Base-by-base conservation (phyloP, 92 coral and sea anemone genomes). In the Palythoa caribaeorum region DNA sequence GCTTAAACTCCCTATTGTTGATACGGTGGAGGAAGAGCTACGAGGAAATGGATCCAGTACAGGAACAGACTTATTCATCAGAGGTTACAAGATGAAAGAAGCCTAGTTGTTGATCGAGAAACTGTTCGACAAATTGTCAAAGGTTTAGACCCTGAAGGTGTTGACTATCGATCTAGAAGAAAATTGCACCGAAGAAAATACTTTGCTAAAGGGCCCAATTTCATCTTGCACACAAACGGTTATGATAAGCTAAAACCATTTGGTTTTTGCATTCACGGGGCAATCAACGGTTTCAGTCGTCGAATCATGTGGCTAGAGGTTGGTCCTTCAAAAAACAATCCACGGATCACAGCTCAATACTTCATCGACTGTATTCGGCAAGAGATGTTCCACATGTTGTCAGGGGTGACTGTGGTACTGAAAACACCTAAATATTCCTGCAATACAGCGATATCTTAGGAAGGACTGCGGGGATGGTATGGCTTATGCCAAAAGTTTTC, bases 1-100 rank as follows among this genome's bases (percentile, higher is more conserved):
- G n/a, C n/a, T n/a, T n/a, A n/a, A n/a, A n/a, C n/a, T n/a, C n/a
- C n/a, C n/a, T n/a, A n/a, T n/a, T n/a, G n/a, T n/a, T n/a, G n/a
- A n/a, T n/a, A n/a, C n/a, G n/a, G n/a, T n/a, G n/a, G 89, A 86
- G 54, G 72, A 36, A 11, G 89, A 86, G 12, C 89, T 86, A 9
- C 69, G 39, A n/a, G 89, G 83, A 38, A 86, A 76, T 86, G 89
- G 89, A 20, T 74, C 53, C 80, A 86, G 89, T 72, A 55, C 75
- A 63, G 83, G 89, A 51, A 86, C 38, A 47, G 89, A 38, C 59
- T 52, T 57, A 75, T 85, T 74, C 89, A 74, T 85, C 83, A 85
- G 40, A 75, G 75, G 17, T 21, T 65, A 79, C 84, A 79, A 37
- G 36, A 51, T 20, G 71, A 78, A 38, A 36, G 52, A 14, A 52